A percentile compares a stretch with the other conserved stretches of the same genome.
Evolutionary conservation across 2,797 vertebrate species (phyloP).

Genomic region (Galaxias olidus): DNA sequence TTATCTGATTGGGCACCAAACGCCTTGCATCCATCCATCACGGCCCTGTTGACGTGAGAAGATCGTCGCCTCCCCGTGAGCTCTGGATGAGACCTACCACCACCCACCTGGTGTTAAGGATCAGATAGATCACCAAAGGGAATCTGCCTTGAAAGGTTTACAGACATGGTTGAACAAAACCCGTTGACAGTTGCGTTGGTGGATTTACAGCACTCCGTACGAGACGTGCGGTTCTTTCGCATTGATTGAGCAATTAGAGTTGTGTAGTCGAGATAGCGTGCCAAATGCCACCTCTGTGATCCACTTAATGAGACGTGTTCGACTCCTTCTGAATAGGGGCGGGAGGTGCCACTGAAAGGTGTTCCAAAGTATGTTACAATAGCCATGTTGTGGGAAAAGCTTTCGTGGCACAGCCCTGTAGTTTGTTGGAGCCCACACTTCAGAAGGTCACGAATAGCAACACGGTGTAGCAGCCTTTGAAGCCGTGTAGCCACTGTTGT

Average conservation of each 20-base stretch:
- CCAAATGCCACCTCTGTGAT: too few relatives aligned
- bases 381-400: background rate
- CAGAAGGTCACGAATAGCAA: constrained; percentile 65
- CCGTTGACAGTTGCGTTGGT: background rate
- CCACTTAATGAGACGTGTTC: background rate
- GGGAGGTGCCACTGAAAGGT: background rate
- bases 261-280: too few relatives aligned
- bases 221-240: constrained; percentile 1
- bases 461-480: constrained; percentile 50
- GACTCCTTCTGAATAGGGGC: background rate
- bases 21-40: constrained; percentile 21
- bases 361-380: constrained; percentile 14
- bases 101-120: constrained; percentile 12
- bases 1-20: constrained; percentile 20
- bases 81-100: constrained; percentile 1
- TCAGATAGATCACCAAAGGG: constrained; percentile 4
- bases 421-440: constrained; percentile 49
- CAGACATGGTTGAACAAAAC: constrained; percentile 7
- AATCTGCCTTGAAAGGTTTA: background rate
- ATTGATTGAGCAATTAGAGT: constrained; percentile 3
- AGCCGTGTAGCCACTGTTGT: constrained; percentile 34
- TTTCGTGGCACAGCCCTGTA: background rate
- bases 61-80: background rate
- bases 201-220: constrained; percentile 1
- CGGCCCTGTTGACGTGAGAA: constrained; percentile 15